Conservation (phyloP, 2,797 vertebrate species). For the Syngnathus rostellatus region DNA sequence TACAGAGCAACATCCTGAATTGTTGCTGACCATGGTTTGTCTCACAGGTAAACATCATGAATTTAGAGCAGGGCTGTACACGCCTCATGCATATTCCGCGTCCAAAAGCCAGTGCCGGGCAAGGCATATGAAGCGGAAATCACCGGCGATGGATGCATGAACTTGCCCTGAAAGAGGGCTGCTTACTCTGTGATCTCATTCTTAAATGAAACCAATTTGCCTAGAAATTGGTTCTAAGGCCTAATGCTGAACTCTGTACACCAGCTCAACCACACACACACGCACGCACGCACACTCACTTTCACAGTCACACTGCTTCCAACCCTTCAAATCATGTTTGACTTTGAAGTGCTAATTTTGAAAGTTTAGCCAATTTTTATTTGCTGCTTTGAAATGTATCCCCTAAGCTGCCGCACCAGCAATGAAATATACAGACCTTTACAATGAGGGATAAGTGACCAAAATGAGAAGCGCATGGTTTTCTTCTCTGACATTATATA, state of each 20-base stretch:
- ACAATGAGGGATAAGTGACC: constrained; percentile 81
- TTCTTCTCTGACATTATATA: constrained; percentile 74
- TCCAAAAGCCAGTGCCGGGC: constrained; percentile 59
- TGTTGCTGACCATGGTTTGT: constrained; percentile 37
- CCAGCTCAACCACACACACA: constrained; percentile 48
- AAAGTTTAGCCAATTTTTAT: constrained; percentile 85
- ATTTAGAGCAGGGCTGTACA: constrained; percentile 46
- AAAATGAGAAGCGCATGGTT: constrained; percentile 76
- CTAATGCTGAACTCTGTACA: constrained; percentile 76
- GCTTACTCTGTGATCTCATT: constrained; percentile 80
- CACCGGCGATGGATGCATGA: constrained; percentile 72
- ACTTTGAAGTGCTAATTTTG: constrained; percentile 86
- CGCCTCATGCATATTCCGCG: constrained; percentile 61
- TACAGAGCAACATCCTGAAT: constrained; percentile 51
- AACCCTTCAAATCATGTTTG: constrained; percentile 78
- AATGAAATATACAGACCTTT: constrained; percentile 78
- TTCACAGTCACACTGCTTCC: constrained; percentile 69
- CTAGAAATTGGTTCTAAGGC: constrained; percentile 81
- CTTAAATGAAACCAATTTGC: constrained; percentile 83
- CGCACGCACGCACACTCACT: constrained; percentile 47
- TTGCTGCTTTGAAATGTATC: constrained; percentile 83
- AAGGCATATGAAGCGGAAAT: constrained; percentile 68
- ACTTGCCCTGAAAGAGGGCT: constrained; percentile 73
- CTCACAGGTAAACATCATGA: constrained; percentile 57
- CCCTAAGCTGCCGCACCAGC: constrained; percentile 77